These are phyloP conservation scores for Pandemis cinnamomeana DNA, from an alignment of 2,888 invertebrate species.

Conservation along the genomic window DNA sequence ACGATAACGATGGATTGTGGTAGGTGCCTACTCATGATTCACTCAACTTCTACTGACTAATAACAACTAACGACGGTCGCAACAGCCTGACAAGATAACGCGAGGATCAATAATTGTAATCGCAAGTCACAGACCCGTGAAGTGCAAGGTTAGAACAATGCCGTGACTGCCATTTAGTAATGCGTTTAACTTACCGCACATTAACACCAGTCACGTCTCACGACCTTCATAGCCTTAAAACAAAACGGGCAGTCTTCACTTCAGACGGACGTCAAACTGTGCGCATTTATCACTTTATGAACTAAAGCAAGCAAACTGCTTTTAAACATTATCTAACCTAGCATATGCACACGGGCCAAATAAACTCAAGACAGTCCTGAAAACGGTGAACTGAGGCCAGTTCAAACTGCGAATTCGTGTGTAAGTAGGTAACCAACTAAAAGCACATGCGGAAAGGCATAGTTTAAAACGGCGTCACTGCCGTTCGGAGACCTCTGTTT, in stretches of 20 bases:
- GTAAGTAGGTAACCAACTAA: too few relatives aligned
- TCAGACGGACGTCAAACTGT: not conserved
- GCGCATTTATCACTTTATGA: not conserved
- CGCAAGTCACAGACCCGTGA: slow-evolving; percentile 7
- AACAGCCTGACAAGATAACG: not conserved
- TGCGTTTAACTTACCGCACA: not conserved
- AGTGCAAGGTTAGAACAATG: slow-evolving; percentile 15
- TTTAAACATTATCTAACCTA: too few relatives aligned
- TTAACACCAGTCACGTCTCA: not conserved
- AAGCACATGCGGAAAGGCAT: too few relatives aligned
- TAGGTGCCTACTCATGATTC: not conserved
- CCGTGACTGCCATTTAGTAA: not conserved
- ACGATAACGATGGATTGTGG: not conserved
- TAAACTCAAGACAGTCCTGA: too few relatives aligned
- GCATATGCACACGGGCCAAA: too few relatives aligned
- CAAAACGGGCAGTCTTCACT: not conserved
- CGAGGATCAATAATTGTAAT: slow-evolving; percentile 5
- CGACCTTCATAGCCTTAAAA: not conserved
- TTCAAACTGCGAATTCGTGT: too few relatives aligned
- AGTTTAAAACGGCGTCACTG: too few relatives aligned
- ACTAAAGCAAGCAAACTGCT: too few relatives aligned
- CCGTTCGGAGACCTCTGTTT: too few relatives aligned
- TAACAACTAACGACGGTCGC: slow-evolving; percentile 2
- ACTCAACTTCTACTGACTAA: slow-evolving; percentile 9
- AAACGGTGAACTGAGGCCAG: too few relatives aligned